Evolutionary conservation across 2,888 invertebrate species (phyloP), one percentile per base, ranked within the genome.

Genomic region (Thumatha senex): DNA sequence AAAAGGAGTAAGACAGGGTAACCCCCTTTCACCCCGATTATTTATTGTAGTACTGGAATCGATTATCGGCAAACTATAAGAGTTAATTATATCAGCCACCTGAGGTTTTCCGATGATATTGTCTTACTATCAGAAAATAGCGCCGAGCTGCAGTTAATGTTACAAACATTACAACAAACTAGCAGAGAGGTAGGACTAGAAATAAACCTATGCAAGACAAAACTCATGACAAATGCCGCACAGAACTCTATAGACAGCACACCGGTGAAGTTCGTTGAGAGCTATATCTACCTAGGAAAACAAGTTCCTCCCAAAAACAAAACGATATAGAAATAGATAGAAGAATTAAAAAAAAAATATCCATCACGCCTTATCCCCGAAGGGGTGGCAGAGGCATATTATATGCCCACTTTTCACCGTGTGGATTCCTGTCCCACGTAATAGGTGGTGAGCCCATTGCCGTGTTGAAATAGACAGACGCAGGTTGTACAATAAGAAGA

Each of bases 1-100:
- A 35, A 35, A 2, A 35, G 35, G 35, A n/a, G n/a, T n/a, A n/a
- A 48, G 48, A 48, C 55, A 58, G 31, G 55, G 53, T 0, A 51
- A 58, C 31, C 55, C 53, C 2, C 33, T 51, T 1, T 43, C 33
- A 13, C 42, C 42, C 4, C 12, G 14, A 33, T 10, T 43, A 15
- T 33, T 43, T 33, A 43, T 43, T 10, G 33, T 34, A 13, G 33
- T 33, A 13, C 14, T 43, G 10, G 15, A 43, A 34, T n/a, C 34
- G 7, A 40, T 46, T 12, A 18, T 46, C 10, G 11, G 33, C 11
- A 46, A 39, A 8, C 12, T n/a, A 15, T 43, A 18, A 34, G 34
- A 18, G 14, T 12, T 29, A 39, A 48, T n/a, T 48, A 41, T 30
- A 30, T 48, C 13, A 42, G 29, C 11, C 48, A 48, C 41, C 30